Conservation (phyloP, 2,888 invertebrate genomes). For the Strigamia crassipes region DNA sequence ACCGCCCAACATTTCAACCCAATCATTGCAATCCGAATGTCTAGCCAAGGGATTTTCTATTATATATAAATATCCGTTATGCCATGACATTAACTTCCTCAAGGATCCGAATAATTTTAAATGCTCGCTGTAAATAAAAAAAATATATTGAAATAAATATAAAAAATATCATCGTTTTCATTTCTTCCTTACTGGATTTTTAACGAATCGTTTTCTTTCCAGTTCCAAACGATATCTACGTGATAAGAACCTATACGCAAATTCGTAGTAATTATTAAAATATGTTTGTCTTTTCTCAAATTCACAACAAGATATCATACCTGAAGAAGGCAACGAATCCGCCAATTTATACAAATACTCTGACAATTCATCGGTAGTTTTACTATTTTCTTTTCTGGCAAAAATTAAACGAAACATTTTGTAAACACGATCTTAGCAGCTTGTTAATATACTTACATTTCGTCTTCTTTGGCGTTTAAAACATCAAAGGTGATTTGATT, state of each 20-base stretch:
- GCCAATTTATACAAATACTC: neutral
- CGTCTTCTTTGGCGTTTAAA: neutral
- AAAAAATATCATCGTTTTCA: neutral
- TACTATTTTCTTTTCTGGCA: neutral
- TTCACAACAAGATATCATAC: neutral
- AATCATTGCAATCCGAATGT: neutral
- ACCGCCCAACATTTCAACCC: neutral
- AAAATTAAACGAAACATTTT: neutral
- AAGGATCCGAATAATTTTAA: neutral
- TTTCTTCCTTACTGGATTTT: neutral
- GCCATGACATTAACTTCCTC: neutral
- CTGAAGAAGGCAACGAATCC: neutral
- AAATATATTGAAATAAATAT: neutral
- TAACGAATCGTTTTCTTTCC: neutral
- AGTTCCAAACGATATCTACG: neutral
- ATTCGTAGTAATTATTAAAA: no score
- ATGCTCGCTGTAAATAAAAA: neutral
- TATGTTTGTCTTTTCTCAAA: neutral
- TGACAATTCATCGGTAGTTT: neutral
- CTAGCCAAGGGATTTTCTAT: neutral
- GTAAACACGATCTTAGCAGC: neutral
- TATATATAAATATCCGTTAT: neutral
- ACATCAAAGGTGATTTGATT: neutral
- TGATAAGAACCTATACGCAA: neutral
- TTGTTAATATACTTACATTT: neutral